A percentile compares a stretch with the other conserved stretches of the same genome.
Evolutionary conservation across 2,888 invertebrate species (phyloP).

Genomic region (Sussaba pulchella): DNA sequence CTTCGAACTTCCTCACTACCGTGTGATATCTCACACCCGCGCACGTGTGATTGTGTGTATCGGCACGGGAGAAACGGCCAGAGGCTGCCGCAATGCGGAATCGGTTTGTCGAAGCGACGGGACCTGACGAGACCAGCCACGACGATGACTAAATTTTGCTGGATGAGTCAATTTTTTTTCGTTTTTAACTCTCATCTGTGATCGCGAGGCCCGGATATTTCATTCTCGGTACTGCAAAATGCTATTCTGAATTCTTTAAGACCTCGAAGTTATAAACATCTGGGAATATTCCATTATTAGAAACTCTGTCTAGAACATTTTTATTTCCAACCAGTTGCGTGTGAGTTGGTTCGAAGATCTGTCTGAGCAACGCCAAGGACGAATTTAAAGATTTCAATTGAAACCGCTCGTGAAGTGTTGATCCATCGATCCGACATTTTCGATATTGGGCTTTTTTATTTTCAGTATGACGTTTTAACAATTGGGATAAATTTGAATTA

Average conservation of each 20-base stretch:
- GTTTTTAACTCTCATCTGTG: not conserved
- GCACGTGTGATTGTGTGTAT: not conserved
- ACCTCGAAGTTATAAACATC: not conserved
- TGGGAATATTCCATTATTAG: not conserved
- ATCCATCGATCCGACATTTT: too few relatives aligned
- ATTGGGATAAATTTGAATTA: too few relatives aligned
- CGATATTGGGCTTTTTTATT: too few relatives aligned
- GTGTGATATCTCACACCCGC: constrained; percentile 35
- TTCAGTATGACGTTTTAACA: too few relatives aligned
- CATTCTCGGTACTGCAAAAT: not conserved
- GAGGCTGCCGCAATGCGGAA: constrained; percentile 62
- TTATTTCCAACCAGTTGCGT: not conserved
- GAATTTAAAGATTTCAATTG: too few relatives aligned
- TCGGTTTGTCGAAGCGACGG: constrained; percentile 51
- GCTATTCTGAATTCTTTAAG: constrained; percentile 1
- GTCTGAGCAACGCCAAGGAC: too few relatives aligned
- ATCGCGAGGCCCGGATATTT: not conserved
- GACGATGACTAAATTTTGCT: constrained; percentile 13
- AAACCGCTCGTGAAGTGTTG: too few relatives aligned
- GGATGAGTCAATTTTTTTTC: constrained; percentile 5
- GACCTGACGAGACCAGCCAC: constrained; percentile 20
- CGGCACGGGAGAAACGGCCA: not conserved
- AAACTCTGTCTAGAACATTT: not conserved
- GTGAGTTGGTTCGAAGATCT: too few relatives aligned
- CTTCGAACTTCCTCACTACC: constrained; percentile 67